Evolutionary conservation across 2,113 vertebrate species (phyloP), one percentile per base, ranked within the genome.

Genomic region (Saguinus midas): DNA sequence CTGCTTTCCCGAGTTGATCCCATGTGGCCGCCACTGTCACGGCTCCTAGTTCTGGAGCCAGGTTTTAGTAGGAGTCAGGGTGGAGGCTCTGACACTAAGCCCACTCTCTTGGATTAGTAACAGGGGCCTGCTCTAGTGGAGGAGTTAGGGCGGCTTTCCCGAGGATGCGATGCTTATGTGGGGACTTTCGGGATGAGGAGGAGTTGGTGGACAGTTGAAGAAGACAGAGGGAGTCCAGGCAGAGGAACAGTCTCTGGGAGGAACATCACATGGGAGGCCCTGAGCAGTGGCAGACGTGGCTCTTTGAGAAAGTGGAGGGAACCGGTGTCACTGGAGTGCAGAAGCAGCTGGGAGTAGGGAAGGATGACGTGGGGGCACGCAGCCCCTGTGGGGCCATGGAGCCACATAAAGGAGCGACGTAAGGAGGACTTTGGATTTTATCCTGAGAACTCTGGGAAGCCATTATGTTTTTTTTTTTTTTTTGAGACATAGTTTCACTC

Each of bases 331-430:
- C 43, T 8, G 43, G 57, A 3, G 14, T 43, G 78, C 7, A 13
- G 32, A 57, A 48, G 21, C 10, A 5, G 6, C 25, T 0, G 6
- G 87, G 43, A 25, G 43, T 48, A 45, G 78, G 57, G 66, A 8
- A 4, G 6, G 55, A 0, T 5, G 66, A n/a, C 16, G 4, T 2
- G 2, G 13, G 18, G 35, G 17, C 0, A 5, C 13, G 37, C n/a
- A 43, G 72, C 20, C 29, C 17, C 11, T 0, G 8, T 1, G 20
- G n/a, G 55, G 48, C 32, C 2, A 0, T 8, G 32, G 55, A 17
- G 27, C 83, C 1, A 2, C 17, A 25, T 11, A 8, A 61, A 61
- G n/a, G 61, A 16, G 25, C 79, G 0, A 2, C 12, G 29, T 10
- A 6, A 37, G 68, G 23, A 72, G 25, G 84, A 32, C 52, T 32